Percentiles rank a stretch among this genome's conserved stretches.
phyloP scores from a whole-genome alignment of 2,888 invertebrate genomes.

The Caenorhabditis wallacei region DNA sequence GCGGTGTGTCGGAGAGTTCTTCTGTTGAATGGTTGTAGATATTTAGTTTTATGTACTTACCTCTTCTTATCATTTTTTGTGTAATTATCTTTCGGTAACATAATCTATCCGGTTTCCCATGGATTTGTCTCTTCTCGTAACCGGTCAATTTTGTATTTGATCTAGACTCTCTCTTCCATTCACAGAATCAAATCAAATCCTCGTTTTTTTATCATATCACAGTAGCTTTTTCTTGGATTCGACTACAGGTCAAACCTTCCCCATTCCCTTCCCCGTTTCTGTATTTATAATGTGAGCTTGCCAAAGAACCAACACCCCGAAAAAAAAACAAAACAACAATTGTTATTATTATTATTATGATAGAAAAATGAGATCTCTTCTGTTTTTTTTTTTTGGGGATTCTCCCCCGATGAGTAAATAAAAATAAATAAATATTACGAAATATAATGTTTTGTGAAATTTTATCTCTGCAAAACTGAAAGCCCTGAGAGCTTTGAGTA shows the following conservation, averaged over 20 bases:
- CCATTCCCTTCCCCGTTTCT: conserved; percentile 40
- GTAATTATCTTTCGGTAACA: conserved; percentile 3
- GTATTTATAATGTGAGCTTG: conserved; percentile 62
- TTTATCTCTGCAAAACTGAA: conserved; percentile 9
- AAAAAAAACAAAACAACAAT: conserved; percentile 38
- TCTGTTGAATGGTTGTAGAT: conserved; percentile 74
- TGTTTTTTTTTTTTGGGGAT: not conserved
- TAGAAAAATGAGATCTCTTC: conserved; percentile 27
- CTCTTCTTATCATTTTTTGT: not conserved
- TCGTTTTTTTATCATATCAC: conserved; percentile 40
- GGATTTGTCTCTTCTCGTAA: conserved; percentile 3
- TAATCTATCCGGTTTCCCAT: not conserved
- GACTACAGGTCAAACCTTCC: conserved; percentile 30
- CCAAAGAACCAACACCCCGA: conserved; percentile 24
- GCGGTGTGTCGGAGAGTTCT: conserved; percentile 65
- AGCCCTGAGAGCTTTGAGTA: conserved; percentile 12
- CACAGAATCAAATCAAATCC: conserved; percentile 24
- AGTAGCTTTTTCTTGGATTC: conserved; percentile 22
- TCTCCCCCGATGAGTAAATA: conserved; percentile 10
- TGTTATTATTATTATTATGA: conserved; percentile 25
- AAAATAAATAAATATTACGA: conserved; percentile 50
- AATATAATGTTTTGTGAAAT: conserved; percentile 34
- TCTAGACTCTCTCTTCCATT: not conserved
- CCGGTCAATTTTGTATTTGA: conserved; percentile 28
- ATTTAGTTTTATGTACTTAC: conserved; percentile 14